Conservation (phyloP, 1,140 invertebrate species). For the Drosophila sulfurigaster region DNA sequence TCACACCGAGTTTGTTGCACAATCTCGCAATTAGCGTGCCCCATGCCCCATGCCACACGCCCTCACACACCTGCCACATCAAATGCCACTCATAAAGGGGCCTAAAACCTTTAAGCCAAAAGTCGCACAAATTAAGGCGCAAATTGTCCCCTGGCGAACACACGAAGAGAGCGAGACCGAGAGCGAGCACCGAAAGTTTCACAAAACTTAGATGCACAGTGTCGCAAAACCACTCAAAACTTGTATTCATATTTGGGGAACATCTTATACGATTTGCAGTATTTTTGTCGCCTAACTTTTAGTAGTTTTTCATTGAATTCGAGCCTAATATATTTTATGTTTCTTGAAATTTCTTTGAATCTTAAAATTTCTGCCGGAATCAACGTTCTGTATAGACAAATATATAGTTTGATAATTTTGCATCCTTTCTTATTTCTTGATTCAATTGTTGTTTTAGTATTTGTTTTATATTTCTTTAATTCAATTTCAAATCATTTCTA, state of each 20-base stretch:
- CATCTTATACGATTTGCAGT: no score
- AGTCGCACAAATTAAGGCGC: slow-evolving; percentile 73
- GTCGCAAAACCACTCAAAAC: neutral
- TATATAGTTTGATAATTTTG: no score
- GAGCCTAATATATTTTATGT: no score
- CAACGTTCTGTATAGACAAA: no score
- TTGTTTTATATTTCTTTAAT: no score
- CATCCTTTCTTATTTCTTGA: no score
- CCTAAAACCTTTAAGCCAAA: slow-evolving; percentile 62
- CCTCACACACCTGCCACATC: neutral
- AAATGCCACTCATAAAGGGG: slow-evolving; percentile 1
- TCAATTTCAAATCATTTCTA: no score
- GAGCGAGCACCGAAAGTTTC: slow-evolving; percentile 9
- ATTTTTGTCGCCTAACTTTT: no score
- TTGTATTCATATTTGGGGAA: neutral
- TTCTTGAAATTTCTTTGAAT: no score
- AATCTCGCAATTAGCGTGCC: slow-evolving; percentile 63
- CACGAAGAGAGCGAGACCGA: neutral
- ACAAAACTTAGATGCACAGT: slow-evolving; percentile 2
- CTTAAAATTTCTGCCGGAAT: no score
- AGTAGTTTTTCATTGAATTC: no score
- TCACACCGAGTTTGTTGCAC: slow-evolving; percentile 30
- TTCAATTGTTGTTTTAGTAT: no score
- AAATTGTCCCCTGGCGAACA: slow-evolving; percentile 56
- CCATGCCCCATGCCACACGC: neutral